Evolutionary conservation across 2,888 invertebrate species (phyloP).

Genomic region (Pyrrhosoma nymphula): DNA sequence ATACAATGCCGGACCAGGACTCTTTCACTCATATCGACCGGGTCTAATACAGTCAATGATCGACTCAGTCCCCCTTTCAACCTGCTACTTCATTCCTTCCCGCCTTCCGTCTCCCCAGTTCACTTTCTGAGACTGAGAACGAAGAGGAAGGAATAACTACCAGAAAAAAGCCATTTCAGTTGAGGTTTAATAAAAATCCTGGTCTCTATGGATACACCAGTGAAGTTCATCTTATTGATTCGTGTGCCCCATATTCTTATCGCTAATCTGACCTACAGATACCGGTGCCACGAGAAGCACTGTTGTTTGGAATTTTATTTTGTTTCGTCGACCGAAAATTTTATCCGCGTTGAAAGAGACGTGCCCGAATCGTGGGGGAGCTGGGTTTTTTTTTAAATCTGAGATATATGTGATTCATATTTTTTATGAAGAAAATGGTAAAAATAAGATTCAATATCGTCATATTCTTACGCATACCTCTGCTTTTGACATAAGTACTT

Average conservation of each 20-base stretch:
- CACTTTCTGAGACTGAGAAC: not conserved
- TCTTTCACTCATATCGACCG: not conserved
- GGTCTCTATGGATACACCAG: not conserved
- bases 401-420: no score
- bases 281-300: not conserved
- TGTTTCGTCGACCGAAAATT: no score
- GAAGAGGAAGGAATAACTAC: not conserved
- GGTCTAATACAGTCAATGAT: not conserved
- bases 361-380: no score
- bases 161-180: not conserved
- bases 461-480: no score
- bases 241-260: slow-evolving; percentile 1
- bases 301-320: not conserved
- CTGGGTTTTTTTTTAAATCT: no score
- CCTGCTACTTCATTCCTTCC: not conserved
- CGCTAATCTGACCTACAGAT: not conserved
- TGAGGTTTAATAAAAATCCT: not conserved
- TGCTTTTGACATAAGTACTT: no score
- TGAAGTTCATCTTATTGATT: slow-evolving; percentile 2
- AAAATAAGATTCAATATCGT: no score
- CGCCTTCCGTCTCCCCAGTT: no score
- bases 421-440: no score
- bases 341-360: no score
- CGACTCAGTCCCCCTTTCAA: not conserved
- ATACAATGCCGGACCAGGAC: slow-evolving; percentile 10